These are phyloP conservation scores for Labeo calbasu DNA, from an alignment of 2,797 vertebrate genomes.

Conservation along the genomic window DNA sequence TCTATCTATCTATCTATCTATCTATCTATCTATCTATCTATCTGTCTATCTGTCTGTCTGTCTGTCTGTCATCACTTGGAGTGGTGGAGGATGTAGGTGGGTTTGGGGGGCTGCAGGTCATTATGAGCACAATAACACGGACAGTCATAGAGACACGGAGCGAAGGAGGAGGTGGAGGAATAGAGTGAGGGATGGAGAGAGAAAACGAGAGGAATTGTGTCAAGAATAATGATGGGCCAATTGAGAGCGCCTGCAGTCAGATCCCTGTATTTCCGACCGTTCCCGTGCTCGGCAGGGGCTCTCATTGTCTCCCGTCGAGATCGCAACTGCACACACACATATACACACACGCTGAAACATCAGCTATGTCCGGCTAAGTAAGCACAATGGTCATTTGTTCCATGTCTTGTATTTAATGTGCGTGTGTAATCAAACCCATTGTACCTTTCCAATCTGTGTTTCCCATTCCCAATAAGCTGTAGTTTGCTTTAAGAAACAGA, in stretches of 20 bases:
- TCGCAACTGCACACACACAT: conserved; percentile 31
- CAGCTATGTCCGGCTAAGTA: conserved; percentile 21
- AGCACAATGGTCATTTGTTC: conserved; percentile 44
- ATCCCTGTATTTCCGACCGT: conserved; percentile 53
- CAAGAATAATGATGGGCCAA: conserved; percentile 79
- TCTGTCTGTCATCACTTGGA: not conserved
- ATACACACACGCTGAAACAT: conserved; percentile 12
- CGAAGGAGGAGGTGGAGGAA: conserved; percentile 64
- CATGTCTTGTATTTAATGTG: conserved; percentile 34
- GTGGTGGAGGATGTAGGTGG: conserved; percentile 11
- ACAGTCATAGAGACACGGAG: conserved; percentile 64
- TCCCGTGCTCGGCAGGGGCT: conserved; percentile 46
- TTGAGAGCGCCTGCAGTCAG: conserved; percentile 63
- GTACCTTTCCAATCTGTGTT: conserved; percentile 1
- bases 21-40: not conserved
- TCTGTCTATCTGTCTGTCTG: not conserved
- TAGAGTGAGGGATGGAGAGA: conserved; percentile 58
- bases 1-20: not conserved
- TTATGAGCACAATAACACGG: conserved; percentile 54
- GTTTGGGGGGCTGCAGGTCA: conserved; percentile 57
- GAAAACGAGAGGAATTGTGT: conserved; percentile 69
- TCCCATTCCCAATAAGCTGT: conserved; percentile 39
- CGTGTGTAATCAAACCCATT: conserved; percentile 30
- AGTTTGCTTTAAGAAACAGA: not conserved
- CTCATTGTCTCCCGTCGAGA: conserved; percentile 38